Conservation (phyloP, 2,797 vertebrate species). For the Pitangus sulphuratus region DNA sequence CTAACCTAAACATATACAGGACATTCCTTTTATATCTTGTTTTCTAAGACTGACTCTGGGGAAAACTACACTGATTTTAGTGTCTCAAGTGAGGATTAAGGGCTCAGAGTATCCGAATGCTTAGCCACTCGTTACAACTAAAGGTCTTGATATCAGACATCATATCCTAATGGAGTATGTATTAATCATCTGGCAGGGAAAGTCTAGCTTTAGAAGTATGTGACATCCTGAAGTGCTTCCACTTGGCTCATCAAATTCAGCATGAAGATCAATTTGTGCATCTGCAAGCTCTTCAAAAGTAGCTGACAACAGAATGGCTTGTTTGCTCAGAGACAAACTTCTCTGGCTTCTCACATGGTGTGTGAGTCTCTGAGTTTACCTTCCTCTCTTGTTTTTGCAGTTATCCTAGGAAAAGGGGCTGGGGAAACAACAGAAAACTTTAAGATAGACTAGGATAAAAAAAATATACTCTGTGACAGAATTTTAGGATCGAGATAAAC, state of each 20-base stretch:
- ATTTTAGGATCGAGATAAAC: background rate
- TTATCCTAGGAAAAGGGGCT: background rate
- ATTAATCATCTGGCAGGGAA: background rate
- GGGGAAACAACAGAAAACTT: background rate
- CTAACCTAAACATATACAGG: too few species aligned
- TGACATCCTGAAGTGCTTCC: slow-evolving; percentile 14
- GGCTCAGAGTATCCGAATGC: background rate
- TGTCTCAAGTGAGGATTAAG: background rate
- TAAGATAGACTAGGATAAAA: background rate
- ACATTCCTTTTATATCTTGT: background rate
- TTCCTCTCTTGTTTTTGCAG: background rate
- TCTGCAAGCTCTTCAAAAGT: slow-evolving; percentile 43
- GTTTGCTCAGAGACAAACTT: background rate
- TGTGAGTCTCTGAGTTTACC: background rate
- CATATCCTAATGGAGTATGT: background rate
- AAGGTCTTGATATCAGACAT: background rate
- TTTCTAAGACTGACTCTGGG: background rate
- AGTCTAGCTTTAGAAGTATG: background rate
- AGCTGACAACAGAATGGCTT: background rate
- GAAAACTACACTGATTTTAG: background rate
- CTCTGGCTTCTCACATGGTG: background rate
- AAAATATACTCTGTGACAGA: background rate
- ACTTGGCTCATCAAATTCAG: background rate
- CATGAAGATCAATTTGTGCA: slow-evolving; percentile 1
- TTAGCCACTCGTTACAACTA: background rate